Conservation (phyloP, 2,113 vertebrate species). For the Saccopteryx leptura region DNA sequence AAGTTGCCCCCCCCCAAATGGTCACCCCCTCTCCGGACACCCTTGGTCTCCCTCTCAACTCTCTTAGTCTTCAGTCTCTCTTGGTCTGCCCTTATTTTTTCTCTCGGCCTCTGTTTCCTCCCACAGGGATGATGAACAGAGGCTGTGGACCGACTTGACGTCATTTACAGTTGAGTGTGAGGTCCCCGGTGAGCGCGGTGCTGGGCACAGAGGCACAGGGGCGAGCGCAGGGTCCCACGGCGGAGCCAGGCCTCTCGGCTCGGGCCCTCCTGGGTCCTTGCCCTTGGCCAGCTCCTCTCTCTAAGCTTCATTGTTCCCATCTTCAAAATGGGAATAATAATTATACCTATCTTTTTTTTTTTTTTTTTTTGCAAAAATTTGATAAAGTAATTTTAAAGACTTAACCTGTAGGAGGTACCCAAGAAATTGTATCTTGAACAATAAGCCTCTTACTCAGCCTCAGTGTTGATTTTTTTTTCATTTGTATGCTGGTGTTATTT, state of each 20-base stretch:
- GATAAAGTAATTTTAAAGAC: not conserved
- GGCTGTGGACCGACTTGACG: not conserved
- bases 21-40: not conserved
- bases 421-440: not conserved
- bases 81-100: not conserved
- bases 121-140: not conserved
- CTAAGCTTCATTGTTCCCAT: not conserved
- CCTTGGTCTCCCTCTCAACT: not conserved
- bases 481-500: not conserved
- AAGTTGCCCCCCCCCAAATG: not conserved
- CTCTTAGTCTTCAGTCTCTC: not conserved
- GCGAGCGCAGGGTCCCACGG: no score
- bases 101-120: not conserved
- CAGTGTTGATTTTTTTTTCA: not conserved
- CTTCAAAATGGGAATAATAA: not conserved
- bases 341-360: not conserved
- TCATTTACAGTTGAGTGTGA: not conserved
- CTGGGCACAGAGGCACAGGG: not conserved
- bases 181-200: not conserved
- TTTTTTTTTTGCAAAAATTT: not conserved
- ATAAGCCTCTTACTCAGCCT: not conserved
- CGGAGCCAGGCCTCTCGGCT: not conserved
- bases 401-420: not conserved
- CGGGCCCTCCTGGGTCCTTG: not conserved
- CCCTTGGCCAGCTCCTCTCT: not conserved